These are phyloP conservation scores for Xenops minutus DNA, from an alignment of 2,797 vertebrate species.

Conservation along the genomic window DNA sequence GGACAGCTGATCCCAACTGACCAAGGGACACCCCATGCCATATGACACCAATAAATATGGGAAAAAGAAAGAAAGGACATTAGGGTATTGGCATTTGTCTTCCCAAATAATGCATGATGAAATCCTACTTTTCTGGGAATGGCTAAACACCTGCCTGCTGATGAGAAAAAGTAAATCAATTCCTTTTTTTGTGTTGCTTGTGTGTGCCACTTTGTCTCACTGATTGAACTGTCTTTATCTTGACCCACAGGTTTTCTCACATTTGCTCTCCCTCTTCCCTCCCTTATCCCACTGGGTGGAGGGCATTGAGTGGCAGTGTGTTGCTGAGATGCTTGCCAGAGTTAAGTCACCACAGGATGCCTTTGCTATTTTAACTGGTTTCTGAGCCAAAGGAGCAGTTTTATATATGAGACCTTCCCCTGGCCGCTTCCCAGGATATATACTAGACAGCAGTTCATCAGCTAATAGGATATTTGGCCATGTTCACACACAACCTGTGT, in stretches of 20 bases:
- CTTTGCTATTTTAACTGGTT: background rate
- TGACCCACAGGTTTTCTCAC: fast-evolving
- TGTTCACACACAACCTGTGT: background rate
- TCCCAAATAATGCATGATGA: fast-evolving
- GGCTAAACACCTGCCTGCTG: background rate
- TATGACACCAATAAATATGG: background rate
- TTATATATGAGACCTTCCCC: background rate
- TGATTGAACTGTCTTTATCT: background rate
- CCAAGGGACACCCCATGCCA: background rate
- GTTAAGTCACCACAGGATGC: background rate
- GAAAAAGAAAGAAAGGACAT: background rate
- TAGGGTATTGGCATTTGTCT: background rate
- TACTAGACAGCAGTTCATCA: background rate
- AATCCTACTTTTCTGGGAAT: background rate
- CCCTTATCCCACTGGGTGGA: too few species aligned
- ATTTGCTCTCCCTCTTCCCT: background rate
- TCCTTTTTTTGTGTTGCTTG: background rate
- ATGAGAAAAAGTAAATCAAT: background rate
- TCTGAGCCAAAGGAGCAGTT: background rate
- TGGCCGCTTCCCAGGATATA: background rate
- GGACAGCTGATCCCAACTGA: background rate
- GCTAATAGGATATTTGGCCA: background rate
- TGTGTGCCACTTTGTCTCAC: background rate
- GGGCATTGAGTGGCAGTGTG: fast-evolving
- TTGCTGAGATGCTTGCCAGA: background rate